These are phyloP conservation scores for Drosophila cyrtoloma DNA, from an alignment of 2,888 invertebrate species.

Conservation along the genomic window DNA sequence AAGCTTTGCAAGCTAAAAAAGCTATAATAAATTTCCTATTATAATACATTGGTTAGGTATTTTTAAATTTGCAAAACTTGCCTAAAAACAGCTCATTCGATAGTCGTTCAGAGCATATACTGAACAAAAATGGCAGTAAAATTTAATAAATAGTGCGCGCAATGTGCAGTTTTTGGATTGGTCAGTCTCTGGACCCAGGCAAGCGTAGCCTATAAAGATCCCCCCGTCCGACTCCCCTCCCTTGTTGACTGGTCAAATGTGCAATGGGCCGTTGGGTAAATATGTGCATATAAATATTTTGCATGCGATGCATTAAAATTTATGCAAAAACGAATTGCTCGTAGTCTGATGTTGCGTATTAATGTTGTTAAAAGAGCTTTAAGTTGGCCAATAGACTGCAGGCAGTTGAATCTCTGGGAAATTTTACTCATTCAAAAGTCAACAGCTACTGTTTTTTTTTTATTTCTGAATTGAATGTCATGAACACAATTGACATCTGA, in stretches of 20 bases:
- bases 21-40: neutral
- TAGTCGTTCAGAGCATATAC: constrained; percentile 21
- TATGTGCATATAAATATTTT: constrained; percentile 75
- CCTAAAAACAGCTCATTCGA: constrained; percentile 20
- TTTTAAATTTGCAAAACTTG: neutral
- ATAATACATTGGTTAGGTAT: neutral
- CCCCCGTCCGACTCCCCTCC: neutral
- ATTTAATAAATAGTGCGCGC: constrained; percentile 48
- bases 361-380: constrained; percentile 48
- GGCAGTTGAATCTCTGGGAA: constrained; percentile 54
- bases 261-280: constrained; percentile 74
- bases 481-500: constrained; percentile 57
- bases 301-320: constrained; percentile 73
- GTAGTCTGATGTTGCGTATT: constrained; percentile 32
- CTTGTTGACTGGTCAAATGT: constrained; percentile 48
- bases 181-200: constrained; percentile 35
- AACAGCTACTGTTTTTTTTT: constrained; percentile 23
- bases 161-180: constrained; percentile 27
- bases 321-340: constrained; percentile 67
- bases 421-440: constrained; percentile 50
- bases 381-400: constrained; percentile 51
- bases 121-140: constrained; percentile 26
- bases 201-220: constrained; percentile 52
- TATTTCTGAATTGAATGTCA: constrained; percentile 42
- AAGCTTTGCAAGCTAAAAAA: no score